These are phyloP conservation scores for Chrysomallon squamiferum DNA, from an alignment of 1,140 invertebrate genomes.

Conservation along the genomic window DNA sequence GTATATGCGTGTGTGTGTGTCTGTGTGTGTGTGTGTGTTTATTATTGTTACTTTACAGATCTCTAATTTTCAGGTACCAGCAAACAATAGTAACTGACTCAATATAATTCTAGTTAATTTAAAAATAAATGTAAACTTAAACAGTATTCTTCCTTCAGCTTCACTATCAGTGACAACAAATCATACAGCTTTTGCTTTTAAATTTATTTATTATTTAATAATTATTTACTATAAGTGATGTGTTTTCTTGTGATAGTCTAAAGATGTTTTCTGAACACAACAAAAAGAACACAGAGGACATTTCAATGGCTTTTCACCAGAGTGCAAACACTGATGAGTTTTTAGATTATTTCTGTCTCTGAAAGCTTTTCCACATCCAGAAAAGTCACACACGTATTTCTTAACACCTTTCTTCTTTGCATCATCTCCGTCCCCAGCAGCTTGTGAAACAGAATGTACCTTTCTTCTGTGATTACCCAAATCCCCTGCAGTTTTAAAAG, in stretches of 20 bases:
- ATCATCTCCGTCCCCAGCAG: not conserved
- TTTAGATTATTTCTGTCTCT: conserved; percentile 27
- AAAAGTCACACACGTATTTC: not conserved
- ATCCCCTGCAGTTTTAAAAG: conserved; percentile 20
- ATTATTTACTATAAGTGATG: too few relatives aligned
- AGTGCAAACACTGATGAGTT: conserved; percentile 20
- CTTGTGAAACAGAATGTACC: not conserved
- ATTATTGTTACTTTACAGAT: too few relatives aligned
- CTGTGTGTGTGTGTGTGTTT: too few relatives aligned
- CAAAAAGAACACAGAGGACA: conserved; percentile 22
- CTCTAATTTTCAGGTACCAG: too few relatives aligned
- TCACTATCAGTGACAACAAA: too few relatives aligned
- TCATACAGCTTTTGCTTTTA: too few relatives aligned
- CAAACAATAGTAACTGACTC: too few relatives aligned
- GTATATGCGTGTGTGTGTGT: too few relatives aligned
- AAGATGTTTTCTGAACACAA: conserved; percentile 27
- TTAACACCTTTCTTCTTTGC: not conserved
- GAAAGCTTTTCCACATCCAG: conserved; percentile 15
- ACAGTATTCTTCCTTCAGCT: too few relatives aligned
- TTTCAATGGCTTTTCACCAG: conserved; percentile 14
- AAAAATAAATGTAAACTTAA: too few relatives aligned
- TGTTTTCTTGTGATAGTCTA: conserved; percentile 31
- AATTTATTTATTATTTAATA: conserved; percentile 14
- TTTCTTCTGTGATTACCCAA: conserved; percentile 21
- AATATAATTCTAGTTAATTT: too few relatives aligned